Percentiles rank a stretch among this genome's conserved stretches.
These are phyloP conservation scores for Calyptommatus sinebrachiatus DNA, from an alignment of 2,113 vertebrate genomes.

Conservation along the genomic window DNA sequence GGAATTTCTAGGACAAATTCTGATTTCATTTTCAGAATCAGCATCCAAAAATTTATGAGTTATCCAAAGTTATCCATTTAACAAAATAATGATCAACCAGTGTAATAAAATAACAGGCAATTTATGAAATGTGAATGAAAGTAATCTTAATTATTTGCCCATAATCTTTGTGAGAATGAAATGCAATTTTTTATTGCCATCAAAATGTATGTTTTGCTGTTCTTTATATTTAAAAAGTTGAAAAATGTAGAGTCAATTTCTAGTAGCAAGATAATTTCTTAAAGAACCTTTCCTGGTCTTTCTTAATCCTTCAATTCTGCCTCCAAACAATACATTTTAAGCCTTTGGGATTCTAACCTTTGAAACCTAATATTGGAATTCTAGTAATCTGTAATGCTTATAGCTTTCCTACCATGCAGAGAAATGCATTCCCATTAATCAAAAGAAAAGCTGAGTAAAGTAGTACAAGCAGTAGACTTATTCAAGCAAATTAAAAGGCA, in stretches of 20 bases:
- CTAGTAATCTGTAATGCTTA: conserved; percentile 57
- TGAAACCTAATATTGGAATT: conserved; percentile 64
- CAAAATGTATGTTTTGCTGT: conserved; percentile 30
- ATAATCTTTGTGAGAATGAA: not conserved
- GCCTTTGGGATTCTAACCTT: conserved; percentile 37
- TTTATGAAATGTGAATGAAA: conserved; percentile 28
- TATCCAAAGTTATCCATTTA: too few relatives aligned
- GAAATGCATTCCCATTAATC: conserved; percentile 71
- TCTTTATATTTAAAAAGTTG: conserved; percentile 43
- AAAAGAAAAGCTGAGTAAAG: conserved; percentile 70
- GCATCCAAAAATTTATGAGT: too few relatives aligned
- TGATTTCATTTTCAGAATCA: too few relatives aligned
- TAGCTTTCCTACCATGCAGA: conserved; percentile 41
- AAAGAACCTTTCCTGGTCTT: conserved; percentile 43
- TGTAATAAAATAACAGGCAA: too few relatives aligned
- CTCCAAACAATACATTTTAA: conserved; percentile 59
- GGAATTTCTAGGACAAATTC: too few relatives aligned
- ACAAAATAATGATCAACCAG: too few relatives aligned
- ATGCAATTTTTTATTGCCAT: conserved; percentile 53
- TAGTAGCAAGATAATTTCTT: conserved; percentile 39
- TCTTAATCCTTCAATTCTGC: conserved; percentile 53
- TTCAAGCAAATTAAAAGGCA: conserved; percentile 73
- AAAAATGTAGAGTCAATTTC: conserved; percentile 20
- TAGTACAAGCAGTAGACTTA: conserved; percentile 61
- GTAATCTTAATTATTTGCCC: too few relatives aligned